Conservation (phyloP, 2,888 invertebrate genomes). For the Tetragnatha montana region DNA sequence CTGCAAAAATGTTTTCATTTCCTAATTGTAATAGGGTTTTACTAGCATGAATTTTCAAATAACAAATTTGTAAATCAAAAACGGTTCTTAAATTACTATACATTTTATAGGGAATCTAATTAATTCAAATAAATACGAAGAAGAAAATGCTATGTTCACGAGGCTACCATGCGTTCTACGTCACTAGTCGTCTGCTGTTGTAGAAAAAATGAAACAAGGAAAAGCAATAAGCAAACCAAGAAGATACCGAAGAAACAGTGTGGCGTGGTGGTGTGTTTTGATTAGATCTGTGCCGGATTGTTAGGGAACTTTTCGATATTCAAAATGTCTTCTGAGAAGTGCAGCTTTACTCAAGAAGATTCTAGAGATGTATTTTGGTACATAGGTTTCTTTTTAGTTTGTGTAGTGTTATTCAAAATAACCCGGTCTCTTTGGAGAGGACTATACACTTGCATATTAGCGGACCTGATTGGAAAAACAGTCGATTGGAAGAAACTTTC, state of each 20-base stretch:
- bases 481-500: conserved; percentile 83
- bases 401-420: conserved; percentile 54
- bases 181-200: conserved; percentile 32
- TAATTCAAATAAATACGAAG: background rate
- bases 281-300: background rate
- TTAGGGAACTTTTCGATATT: background rate
- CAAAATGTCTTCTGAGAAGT: conserved; percentile 46
- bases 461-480: conserved; percentile 78
- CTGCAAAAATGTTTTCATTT: background rate
- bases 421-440: conserved; percentile 53
- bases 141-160: background rate
- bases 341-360: background rate
- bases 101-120: too few relatives aligned
- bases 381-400: conserved; percentile 46
- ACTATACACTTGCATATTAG: conserved; percentile 78
- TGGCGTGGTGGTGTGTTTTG: too few relatives aligned
- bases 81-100: too few relatives aligned
- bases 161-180: conserved; percentile 14
- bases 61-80: background rate
- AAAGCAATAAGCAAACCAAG: too few relatives aligned
- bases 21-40: background rate
- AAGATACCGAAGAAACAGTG: too few relatives aligned
- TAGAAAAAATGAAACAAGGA: background rate
- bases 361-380: conserved; percentile 48
- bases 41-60: background rate